phyloP scores from a whole-genome alignment of 2,113 vertebrate genomes.

The Bungarus multicinctus region DNA sequence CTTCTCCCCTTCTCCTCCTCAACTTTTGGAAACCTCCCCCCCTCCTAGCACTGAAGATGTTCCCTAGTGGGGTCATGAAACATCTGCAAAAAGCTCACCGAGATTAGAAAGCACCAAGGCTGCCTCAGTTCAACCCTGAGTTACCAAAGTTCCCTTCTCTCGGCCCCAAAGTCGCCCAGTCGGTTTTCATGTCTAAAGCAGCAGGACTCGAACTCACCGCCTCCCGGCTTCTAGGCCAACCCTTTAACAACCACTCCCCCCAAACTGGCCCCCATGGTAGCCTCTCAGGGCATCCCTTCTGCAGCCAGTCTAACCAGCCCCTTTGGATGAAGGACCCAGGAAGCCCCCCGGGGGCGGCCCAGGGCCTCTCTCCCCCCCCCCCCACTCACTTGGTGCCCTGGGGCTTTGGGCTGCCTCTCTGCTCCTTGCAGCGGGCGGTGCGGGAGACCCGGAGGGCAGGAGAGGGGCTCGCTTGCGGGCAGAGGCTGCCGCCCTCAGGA shows the following conservation, averaged over 20 bases:
- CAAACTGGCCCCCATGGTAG: not conserved
- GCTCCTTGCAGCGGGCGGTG: too few relatives aligned
- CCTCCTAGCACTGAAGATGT: not conserved
- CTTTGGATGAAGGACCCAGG: not conserved
- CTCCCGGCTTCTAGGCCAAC: not conserved
- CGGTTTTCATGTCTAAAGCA: not conserved
- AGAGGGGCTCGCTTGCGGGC: not conserved
- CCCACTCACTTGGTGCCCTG: not conserved
- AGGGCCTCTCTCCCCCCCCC: rapidly evolving
- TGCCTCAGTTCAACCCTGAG: too few relatives aligned
- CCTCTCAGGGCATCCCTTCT: not conserved
- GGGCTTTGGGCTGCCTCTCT: not conserved
- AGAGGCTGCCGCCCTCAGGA: constrained; percentile 57
- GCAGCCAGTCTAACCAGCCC: not conserved
- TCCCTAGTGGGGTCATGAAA: not conserved
- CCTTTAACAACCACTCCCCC: not conserved
- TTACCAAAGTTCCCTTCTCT: not conserved
- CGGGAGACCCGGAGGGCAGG: not conserved
- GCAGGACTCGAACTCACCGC: not conserved
- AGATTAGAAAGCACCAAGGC: too few relatives aligned
- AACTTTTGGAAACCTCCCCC: too few relatives aligned
- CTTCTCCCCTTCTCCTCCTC: too few relatives aligned
- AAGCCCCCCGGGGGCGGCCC: not conserved
- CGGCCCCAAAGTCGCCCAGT: not conserved
- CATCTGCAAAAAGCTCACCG: too few relatives aligned